Evolutionary conservation across 2,113 vertebrate species (phyloP).

Genomic region (Martes martes): DNA sequence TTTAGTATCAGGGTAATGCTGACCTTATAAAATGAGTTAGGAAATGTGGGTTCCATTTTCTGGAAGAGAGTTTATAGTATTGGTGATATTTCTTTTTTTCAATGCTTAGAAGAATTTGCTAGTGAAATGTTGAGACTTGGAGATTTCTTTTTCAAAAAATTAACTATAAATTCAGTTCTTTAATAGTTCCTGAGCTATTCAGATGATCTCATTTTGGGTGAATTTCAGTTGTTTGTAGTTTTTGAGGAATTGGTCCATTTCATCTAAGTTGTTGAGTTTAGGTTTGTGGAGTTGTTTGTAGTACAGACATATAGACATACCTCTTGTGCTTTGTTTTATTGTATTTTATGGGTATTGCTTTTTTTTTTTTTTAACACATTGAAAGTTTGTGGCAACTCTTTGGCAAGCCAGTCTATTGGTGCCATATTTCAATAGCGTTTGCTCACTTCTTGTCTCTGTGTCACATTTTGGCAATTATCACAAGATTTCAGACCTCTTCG

Average conservation of each 20-base stretch:
- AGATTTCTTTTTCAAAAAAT: conserved; percentile 6
- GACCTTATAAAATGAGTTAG: background rate
- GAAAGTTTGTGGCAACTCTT: background rate
- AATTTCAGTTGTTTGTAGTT: background rate
- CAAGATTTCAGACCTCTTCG: background rate
- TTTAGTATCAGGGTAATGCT: background rate
- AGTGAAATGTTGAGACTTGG: background rate
- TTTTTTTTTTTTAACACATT: background rate
- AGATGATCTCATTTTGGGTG: background rate
- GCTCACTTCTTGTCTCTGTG: background rate
- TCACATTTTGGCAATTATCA: background rate
- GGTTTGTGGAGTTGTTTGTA: background rate
- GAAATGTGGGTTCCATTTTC: background rate
- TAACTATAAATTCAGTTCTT: background rate
- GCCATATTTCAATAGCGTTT: background rate
- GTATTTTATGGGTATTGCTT: background rate
- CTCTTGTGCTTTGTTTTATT: background rate
- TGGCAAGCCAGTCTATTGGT: background rate
- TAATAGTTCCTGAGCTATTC: background rate
- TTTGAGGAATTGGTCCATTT: background rate
- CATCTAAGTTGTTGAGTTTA: background rate
- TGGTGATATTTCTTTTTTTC: background rate
- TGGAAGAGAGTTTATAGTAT: background rate
- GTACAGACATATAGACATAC: background rate
- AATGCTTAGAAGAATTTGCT: background rate